A percentile compares a stretch with the other conserved stretches of the same genome.
Evolutionary conservation across 2,888 invertebrate species (phyloP).

Genomic region (Sarcophaga carnaria): DNA sequence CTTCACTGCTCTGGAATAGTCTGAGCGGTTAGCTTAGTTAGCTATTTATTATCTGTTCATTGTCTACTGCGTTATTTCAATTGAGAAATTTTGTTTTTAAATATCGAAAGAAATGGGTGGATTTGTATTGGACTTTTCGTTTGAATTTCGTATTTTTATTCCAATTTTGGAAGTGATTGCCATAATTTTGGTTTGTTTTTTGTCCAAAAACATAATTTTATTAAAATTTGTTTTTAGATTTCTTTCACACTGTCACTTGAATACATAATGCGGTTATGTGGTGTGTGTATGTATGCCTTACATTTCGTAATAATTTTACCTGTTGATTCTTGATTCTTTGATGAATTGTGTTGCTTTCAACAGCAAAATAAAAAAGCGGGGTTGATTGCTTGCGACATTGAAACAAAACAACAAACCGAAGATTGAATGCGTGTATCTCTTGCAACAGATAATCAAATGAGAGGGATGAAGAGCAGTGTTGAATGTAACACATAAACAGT

Average conservation of each 20-base stretch:
- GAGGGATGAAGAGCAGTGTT: neutral
- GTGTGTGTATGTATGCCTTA: neutral
- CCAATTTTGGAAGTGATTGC: neutral
- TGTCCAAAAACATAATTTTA: conserved; percentile 9
- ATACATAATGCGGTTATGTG: conserved; percentile 31
- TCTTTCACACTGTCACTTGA: neutral
- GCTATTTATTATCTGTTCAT: too few relatives aligned
- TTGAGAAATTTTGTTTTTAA: neutral
- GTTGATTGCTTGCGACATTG: neutral
- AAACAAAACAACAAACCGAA: neutral
- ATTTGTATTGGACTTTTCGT: neutral
- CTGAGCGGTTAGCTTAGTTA: too few relatives aligned
- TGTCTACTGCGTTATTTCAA: conserved; percentile 17
- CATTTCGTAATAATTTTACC: conserved; percentile 28
- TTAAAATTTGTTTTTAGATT: neutral
- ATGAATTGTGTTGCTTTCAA: neutral
- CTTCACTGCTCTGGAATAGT: neutral
- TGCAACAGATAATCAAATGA: neutral
- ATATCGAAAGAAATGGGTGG: conserved; percentile 35
- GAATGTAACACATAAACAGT: too few relatives aligned
- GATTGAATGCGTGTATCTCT: neutral
- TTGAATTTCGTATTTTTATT: neutral
- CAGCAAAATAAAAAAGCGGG: neutral
- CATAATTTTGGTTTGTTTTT: conserved; percentile 34
- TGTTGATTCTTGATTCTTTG: conserved; percentile 52